These are phyloP conservation scores for Strigamia crassipes DNA, from an alignment of 2,888 invertebrate species.

Conservation along the genomic window DNA sequence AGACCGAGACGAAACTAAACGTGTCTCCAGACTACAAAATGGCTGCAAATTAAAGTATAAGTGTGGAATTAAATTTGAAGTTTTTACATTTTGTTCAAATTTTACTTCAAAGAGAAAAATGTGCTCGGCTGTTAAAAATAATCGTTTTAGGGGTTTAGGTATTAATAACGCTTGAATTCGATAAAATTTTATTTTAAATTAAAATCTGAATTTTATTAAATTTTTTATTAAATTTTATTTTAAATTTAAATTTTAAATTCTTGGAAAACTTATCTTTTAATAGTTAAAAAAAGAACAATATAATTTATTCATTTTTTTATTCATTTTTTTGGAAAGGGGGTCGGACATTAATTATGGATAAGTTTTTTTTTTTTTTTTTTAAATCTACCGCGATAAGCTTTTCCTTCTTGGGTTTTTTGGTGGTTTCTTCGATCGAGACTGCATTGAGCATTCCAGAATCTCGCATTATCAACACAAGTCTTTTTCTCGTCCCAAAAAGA, in stretches of 20 bases:
- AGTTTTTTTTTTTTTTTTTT: too few relatives aligned
- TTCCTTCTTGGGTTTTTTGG: neutral
- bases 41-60: neutral
- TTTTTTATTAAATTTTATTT: neutral
- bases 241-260: neutral
- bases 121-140: too few relatives aligned
- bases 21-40: neutral
- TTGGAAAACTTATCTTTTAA: neutral
- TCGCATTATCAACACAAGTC: neutral
- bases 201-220: too few relatives aligned
- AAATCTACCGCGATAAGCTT: neutral
- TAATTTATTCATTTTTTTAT: neutral
- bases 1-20: neutral
- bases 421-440: neutral
- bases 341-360: neutral
- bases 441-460: neutral
- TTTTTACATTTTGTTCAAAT: neutral
- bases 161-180: too few relatives aligned
- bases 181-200: neutral
- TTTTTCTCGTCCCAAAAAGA: neutral
- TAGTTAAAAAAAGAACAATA: neutral
- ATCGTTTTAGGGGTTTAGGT: too few relatives aligned
- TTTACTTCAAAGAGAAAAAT: neutral
- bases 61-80: conserved; percentile 5
- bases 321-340: neutral